Evolutionary conservation across 2,888 invertebrate genomes (phyloP).

Genomic region (Drosophila affinis): DNA sequence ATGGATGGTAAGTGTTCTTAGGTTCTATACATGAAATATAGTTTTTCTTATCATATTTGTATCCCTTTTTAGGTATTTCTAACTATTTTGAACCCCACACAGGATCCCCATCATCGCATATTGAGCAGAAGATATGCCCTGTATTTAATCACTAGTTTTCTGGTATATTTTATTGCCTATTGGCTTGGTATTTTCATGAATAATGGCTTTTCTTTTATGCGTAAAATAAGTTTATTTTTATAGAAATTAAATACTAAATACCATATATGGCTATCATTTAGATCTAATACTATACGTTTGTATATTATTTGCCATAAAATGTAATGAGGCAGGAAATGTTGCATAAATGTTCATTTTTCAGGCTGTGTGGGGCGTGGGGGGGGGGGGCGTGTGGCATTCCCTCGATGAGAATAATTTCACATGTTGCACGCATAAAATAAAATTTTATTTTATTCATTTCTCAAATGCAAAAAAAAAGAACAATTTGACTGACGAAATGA

Average conservation of each 20-base stretch:
- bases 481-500: slow-evolving; percentile 73
- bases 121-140: slow-evolving; percentile 1
- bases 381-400: neutral
- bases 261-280: neutral
- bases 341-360: slow-evolving; percentile 25
- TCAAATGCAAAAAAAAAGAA: slow-evolving; percentile 62
- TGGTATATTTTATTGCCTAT: neutral
- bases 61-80: slow-evolving; percentile 1
- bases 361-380: neutral
- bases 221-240: neutral
- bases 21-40: too few species aligned
- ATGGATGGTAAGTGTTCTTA: slow-evolving; percentile 2
- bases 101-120: neutral
- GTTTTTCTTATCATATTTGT: too few species aligned
- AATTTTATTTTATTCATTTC: slow-evolving; percentile 83
- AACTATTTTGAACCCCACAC: neutral
- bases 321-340: slow-evolving; percentile 60
- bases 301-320: slow-evolving; percentile 61
- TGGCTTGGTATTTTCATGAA: neutral
- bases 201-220: neutral
- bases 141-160: neutral
- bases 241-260: slow-evolving; percentile 7
- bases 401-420: slow-evolving; percentile 73
- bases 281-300: neutral
- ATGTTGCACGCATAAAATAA: slow-evolving; percentile 82